Base-by-base conservation (phyloP, 2,113 vertebrate genomes). In the Mastomys natalensis region DNA sequence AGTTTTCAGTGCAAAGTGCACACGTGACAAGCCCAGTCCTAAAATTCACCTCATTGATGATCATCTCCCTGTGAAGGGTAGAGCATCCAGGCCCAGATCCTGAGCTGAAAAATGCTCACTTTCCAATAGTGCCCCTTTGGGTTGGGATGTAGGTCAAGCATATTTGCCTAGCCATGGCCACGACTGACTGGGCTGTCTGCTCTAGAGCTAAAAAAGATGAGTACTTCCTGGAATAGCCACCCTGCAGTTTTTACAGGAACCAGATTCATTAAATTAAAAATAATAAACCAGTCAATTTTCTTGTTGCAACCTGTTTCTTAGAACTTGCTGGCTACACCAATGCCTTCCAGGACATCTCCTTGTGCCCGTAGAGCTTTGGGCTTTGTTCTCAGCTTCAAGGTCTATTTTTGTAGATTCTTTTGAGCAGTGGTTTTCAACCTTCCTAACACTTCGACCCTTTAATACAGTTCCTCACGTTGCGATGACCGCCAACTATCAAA, bases 171-270 rank as follows among this genome's bases (percentile, higher is more conserved):
- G 95, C 26, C 45, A 5, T 73, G 78, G 45, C 74, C 64, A 85
- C 84, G 81, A 76, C 95, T 82, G 80, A 80, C 95, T 68, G 76
- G 43, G 72, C 92, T 97, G 97, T 97, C 97, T 95, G 89, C 87
- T 91, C 40, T 81, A 31, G 34, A 82, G 74, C 91, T 96, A 40
- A 73, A 95, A 95, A 93, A 94, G 97, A 97, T 90, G 89, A 40
- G 58, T 37, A 73, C 89, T 98, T 98, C 97, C 97, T 95, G 97
- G 97, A 98, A 98, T 97, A 93, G 93, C 89, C 93, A 78, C 93
- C 91, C 72, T 96, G 91, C 53, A 70, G 91, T 74, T 96, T 97
- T 97, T 98, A 97, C 97, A 97, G 97, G 97, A 98, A 98, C 45
- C 84, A 96, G 93, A 70, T 76, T 97, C 97, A 97, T 98, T 97